These are phyloP conservation scores for Rhopalosiphum nymphaeae DNA, from an alignment of 2,888 invertebrate species.

Conservation along the genomic window DNA sequence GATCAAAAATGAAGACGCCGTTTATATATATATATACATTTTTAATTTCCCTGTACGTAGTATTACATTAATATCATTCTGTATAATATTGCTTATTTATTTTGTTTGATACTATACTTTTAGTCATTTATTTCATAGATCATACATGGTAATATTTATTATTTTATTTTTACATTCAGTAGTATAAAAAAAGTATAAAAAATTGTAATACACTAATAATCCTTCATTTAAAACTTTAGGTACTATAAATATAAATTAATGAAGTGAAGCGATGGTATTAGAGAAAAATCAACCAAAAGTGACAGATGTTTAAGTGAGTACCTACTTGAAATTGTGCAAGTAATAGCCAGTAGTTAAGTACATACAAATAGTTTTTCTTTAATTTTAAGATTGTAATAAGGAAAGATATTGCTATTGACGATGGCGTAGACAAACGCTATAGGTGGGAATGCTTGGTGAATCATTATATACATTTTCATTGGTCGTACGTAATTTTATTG, in stretches of 20 bases:
- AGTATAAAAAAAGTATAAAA: not conserved
- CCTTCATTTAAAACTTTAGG: not conserved
- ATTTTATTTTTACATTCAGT: not conserved
- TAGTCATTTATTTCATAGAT: not conserved
- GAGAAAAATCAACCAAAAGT: not conserved
- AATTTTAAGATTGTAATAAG: not conserved
- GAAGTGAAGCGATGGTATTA: not conserved
- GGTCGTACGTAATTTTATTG: too few species aligned
- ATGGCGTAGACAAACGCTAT: not conserved
- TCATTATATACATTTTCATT: not conserved
- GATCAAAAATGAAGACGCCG: not conserved
- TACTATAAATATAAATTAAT: not conserved
- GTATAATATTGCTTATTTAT: not conserved
- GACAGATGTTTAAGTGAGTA: not conserved
- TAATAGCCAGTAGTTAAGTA: not conserved
- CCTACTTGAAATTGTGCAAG: not conserved
- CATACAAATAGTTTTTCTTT: not conserved
- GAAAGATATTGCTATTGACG: too few species aligned
- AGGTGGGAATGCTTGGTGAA: not conserved
- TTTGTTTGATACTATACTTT: not conserved
- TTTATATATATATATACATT: not conserved
- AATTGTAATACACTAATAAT: not conserved
- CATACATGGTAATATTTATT: not conserved
- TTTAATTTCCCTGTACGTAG: not conserved
- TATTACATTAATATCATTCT: not conserved